phyloP scores from a whole-genome alignment of 2,888 invertebrate genomes.

The Drosophila helvetica region DNA sequence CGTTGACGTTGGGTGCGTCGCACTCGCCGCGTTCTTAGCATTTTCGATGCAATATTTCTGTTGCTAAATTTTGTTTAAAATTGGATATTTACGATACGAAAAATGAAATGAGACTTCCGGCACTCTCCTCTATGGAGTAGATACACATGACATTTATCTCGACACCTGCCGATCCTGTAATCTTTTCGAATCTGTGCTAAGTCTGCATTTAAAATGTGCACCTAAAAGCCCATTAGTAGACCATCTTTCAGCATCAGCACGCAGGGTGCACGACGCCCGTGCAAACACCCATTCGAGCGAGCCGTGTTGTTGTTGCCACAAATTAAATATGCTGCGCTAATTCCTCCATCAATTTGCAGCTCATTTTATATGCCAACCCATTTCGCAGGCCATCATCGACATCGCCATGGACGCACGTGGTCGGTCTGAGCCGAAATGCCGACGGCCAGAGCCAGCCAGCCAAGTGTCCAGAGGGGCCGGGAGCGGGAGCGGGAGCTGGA shows the following conservation, averaged over 20 bases:
- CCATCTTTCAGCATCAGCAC: conserved; percentile 26
- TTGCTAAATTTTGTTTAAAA: not conserved
- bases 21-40: not conserved
- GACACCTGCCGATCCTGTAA: not conserved
- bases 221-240: conserved; percentile 38
- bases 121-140: not conserved
- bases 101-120: not conserved
- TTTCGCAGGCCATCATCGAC: conserved; percentile 47
- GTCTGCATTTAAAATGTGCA: conserved; percentile 43
- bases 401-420: conserved; percentile 53
- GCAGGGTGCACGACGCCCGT: conserved; percentile 16
- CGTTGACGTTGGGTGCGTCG: no score
- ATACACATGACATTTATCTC: not conserved
- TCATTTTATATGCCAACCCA: conserved; percentile 78
- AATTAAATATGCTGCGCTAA: conserved; percentile 79
- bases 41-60: not conserved
- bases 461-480: conserved; percentile 22
- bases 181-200: conserved; percentile 26
- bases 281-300: conserved; percentile 19
- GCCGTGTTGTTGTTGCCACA: conserved; percentile 27
- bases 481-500: no score
- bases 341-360: conserved; percentile 79
- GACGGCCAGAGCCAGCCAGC: conserved; percentile 51
- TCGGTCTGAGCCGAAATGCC: conserved; percentile 54
- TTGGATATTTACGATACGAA: not conserved